Percentiles rank a stretch among this genome's conserved stretches.
Evolutionary conservation across 2,888 invertebrate species (phyloP).

Genomic region (Leuctra nigra): DNA sequence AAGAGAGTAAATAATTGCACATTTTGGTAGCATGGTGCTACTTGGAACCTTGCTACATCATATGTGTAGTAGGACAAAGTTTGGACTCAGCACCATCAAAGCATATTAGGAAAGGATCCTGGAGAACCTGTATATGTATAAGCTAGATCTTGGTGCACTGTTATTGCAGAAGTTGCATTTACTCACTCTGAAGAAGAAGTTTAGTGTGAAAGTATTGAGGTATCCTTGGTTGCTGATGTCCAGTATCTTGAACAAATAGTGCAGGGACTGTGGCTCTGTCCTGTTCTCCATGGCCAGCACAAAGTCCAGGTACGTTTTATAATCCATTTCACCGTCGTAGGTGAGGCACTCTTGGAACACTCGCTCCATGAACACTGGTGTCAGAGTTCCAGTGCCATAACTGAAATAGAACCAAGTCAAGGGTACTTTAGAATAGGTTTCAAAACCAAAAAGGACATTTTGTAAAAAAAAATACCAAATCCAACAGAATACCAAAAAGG

Average conservation of each 20-base stretch:
- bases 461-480: conserved; percentile 14
- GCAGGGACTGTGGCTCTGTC: conserved; percentile 82
- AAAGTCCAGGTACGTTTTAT: conserved; percentile 92
- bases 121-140: too few relatives aligned
- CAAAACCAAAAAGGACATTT: too few relatives aligned
- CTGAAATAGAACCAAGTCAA: too few relatives aligned
- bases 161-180: too few relatives aligned
- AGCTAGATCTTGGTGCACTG: too few relatives aligned
- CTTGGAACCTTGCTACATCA: too few relatives aligned
- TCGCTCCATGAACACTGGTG: conserved; percentile 82
- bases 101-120: too few relatives aligned
- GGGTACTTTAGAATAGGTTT: too few relatives aligned
- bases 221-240: conserved; percentile 86
- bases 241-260: conserved; percentile 84
- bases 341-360: conserved; percentile 95
- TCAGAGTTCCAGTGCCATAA: conserved; percentile 87
- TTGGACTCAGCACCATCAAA: too few relatives aligned
- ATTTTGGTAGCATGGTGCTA: too few relatives aligned
- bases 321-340: conserved; percentile 94
- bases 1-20: too few relatives aligned
- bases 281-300: conserved; percentile 90
- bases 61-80: too few relatives aligned
- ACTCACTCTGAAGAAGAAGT: conserved; percentile 81
- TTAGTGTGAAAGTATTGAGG: conserved; percentile 82
- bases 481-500: not conserved